Evolutionary conservation across 1,140 invertebrate genomes (phyloP).

Genomic region (Camponotus floridanus): DNA sequence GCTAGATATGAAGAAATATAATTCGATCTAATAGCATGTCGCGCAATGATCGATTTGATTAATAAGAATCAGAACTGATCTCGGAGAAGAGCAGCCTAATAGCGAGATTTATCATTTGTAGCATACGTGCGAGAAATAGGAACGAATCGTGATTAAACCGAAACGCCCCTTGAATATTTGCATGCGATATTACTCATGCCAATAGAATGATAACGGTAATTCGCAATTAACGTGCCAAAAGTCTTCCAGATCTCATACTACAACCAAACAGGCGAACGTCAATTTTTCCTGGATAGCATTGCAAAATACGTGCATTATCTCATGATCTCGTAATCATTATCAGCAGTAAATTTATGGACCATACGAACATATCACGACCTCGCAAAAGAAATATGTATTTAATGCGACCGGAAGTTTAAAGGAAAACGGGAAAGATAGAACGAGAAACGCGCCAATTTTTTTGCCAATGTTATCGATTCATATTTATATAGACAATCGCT

Average conservation of each 20-base stretch:
- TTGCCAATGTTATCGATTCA: background rate
- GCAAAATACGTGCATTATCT: background rate
- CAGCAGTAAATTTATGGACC: conserved; percentile 30
- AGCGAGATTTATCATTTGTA: conserved; percentile 3
- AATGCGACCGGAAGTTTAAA: background rate
- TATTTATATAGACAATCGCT: conserved; percentile 33
- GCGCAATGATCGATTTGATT: background rate
- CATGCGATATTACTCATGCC: conserved; percentile 13
- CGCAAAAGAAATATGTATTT: background rate
- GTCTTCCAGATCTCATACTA: conserved; percentile 44
- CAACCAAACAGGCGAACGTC: background rate
- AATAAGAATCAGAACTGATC: background rate
- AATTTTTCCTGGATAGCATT: background rate
- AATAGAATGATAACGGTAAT: background rate
- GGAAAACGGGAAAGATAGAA: background rate
- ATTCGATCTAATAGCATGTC: background rate
- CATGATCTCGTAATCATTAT: conserved; percentile 9
- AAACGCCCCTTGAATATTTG: conserved; percentile 49
- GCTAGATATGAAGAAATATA: background rate
- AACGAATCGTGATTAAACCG: conserved; percentile 36
- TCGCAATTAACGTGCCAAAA: conserved; percentile 20
- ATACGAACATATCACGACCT: conserved; percentile 44
- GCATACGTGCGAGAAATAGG: background rate
- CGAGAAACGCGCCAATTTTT: background rate
- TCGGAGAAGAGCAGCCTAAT: background rate